Percentiles rank a stretch among this genome's conserved stretches.
Conservation (phyloP, 1,140 invertebrate species). For the Acromyrmex heyeri region DNA sequence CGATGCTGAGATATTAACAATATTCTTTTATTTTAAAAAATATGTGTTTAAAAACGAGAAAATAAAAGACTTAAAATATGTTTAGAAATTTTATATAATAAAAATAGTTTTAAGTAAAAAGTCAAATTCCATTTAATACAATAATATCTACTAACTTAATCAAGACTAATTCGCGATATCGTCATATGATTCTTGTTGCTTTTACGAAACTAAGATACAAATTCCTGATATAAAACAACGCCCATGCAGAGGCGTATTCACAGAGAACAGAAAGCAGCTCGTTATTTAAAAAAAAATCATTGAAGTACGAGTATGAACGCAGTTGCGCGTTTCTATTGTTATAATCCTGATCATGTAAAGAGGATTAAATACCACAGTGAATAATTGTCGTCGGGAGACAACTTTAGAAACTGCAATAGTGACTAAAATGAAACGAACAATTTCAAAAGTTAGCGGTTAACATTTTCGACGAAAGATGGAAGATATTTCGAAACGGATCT, state of each 20-base stretch:
- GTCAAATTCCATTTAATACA: neutral
- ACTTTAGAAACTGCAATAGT: neutral
- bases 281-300: constrained; percentile 30
- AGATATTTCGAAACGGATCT: neutral
- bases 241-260: constrained; percentile 11
- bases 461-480: neutral
- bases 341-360: neutral
- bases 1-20: neutral
- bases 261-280: neutral
- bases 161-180: neutral
- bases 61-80: neutral
- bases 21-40: neutral
- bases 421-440: neutral
- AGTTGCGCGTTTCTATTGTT: constrained; percentile 6
- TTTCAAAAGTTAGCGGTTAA: neutral
- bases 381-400: neutral
- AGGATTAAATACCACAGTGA: constrained; percentile 19
- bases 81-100: neutral
- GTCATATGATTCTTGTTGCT: neutral
- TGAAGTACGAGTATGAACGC: neutral
- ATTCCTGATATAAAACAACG: neutral
- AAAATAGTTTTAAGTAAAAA: neutral
- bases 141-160: neutral
- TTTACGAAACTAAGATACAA: neutral
- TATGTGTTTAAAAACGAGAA: neutral